Evolutionary conservation across 1,140 invertebrate genomes (phyloP).

Genomic region (Bradynema listronoti): DNA sequence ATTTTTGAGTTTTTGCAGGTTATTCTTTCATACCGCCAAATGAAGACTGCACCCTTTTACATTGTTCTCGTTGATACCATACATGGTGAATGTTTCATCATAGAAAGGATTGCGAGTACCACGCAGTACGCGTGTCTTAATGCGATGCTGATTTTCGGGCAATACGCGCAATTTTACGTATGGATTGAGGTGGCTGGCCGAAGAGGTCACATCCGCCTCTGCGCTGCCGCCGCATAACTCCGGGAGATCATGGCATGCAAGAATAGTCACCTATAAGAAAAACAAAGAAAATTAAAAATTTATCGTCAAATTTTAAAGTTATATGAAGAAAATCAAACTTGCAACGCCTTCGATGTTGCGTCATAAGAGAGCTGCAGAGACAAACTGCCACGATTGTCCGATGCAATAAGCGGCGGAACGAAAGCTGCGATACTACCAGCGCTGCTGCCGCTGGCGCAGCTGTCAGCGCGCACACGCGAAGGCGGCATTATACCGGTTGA

Average conservation of each 20-base stretch:
- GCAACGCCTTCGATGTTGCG: conserved; percentile 20
- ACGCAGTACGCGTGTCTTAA: conserved; percentile 82
- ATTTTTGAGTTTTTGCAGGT: too few relatives aligned
- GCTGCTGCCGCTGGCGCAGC: conserved; percentile 2
- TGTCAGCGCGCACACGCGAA: background rate
- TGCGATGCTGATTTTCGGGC: conserved; percentile 84
- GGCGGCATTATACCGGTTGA: background rate
- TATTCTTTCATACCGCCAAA: conserved; percentile 73
- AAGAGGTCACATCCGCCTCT: conserved; percentile 4
- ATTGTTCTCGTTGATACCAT: conserved; percentile 76
- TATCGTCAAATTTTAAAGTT: background rate
- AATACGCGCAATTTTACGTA: conserved; percentile 87
- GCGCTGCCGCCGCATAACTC: conserved; percentile 33
- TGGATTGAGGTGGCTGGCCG: conserved; percentile 66
- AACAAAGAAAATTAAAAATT: background rate
- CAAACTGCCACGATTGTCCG: conserved; percentile 21
- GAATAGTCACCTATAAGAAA: conserved; percentile 41
- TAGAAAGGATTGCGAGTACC: conserved; percentile 86
- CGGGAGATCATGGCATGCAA: conserved; percentile 47
- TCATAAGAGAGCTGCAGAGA: conserved; percentile 34
- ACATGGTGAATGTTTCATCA: conserved; percentile 93
- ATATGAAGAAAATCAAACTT: conserved; percentile 14
- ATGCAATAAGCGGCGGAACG: background rate
- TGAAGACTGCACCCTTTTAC: conserved; percentile 77
- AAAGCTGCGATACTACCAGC: background rate